A percentile compares a stretch with the other conserved stretches of the same genome.
Conservation (phyloP, 2,797 vertebrate genomes). For the Naso thynnoides region DNA sequence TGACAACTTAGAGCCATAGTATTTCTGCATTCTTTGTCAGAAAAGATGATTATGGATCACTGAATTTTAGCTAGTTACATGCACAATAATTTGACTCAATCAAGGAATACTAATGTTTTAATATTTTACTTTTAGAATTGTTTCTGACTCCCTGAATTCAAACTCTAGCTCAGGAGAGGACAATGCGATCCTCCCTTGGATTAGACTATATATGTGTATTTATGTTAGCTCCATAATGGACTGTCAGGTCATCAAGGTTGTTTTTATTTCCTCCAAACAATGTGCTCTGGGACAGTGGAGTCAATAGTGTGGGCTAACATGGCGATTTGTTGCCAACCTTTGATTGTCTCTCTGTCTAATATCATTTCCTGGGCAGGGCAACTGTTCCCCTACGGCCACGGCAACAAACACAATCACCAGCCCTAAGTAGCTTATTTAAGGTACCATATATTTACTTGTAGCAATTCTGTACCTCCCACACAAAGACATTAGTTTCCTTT, state of each 20-base stretch:
- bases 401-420: constrained; percentile 67
- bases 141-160: not conserved
- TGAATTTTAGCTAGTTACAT: constrained; percentile 7
- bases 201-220: constrained; percentile 41
- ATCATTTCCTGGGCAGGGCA: constrained; percentile 62
- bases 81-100: too few relatives aligned
- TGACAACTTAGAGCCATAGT: not conserved
- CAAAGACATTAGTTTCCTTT: constrained; percentile 62
- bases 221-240: constrained; percentile 30
- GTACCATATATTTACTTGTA: constrained; percentile 59
- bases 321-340: constrained; percentile 57
- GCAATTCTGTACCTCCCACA: constrained; percentile 56
- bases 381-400: constrained; percentile 61
- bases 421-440: constrained; percentile 70
- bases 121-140: too few relatives aligned
- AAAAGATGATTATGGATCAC: not conserved
- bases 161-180: not conserved
- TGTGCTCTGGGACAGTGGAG: constrained; percentile 39
- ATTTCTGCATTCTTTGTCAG: too few relatives aligned
- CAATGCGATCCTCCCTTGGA: not conserved
- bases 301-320: constrained; percentile 62
- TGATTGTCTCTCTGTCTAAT: constrained; percentile 65
- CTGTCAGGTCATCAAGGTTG: constrained; percentile 45
- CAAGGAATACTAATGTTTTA: too few relatives aligned
- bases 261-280: constrained; percentile 53